Base-by-base conservation (phyloP, 2,797 vertebrate genomes). In the Pampus argenteus region DNA sequence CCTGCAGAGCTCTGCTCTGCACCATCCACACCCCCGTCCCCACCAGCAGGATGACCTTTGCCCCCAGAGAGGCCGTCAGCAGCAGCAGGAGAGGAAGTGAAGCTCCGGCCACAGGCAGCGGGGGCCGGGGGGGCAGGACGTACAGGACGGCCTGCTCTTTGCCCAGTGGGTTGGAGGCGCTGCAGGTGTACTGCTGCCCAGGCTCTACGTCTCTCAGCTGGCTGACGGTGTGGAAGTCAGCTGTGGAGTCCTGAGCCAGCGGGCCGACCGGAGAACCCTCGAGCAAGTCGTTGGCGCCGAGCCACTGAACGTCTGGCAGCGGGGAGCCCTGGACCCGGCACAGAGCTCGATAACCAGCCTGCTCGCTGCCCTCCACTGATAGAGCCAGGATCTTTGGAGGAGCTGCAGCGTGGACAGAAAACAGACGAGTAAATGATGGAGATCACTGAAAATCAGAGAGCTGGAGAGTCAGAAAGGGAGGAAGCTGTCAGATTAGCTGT, bases 251-350 rank as follows among this genome's bases (percentile, higher is more conserved):
- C 55, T 88, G 91, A 28, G 72, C 60, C 63, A 82, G 68, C 0
- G 83, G 78, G 1, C 54, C 78, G 0, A 60, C 11, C 6, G 18
- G 7, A 0, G 83, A 81, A 1, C 81, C 91, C 17, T 93, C 87
- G 54, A 90, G 85, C 7, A 81, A 69, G 8, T 88, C 81, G 1
- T 92, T 82, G 0, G 95, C 92, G 0, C 95, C 92, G 0, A 90
- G 90, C 97, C 97, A 98, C 87, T 93, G 94, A 29, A 98, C 81
- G 3, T 93, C 63, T 0, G 97, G 97, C 0, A 83, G 86, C 0
- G 98, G 98, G 38, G 97, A 96, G 2, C 97, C 98, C 83, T 96
- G 96, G 0, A 96, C 97, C 0, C 82, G 95, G 71, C 98, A 99
- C 58, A 94, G 68, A 0, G 96, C 97, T 6, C 87, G 91, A 91